Evolutionary conservation across 2,888 invertebrate species (phyloP).

Genomic region (Chymomyza amoena): DNA sequence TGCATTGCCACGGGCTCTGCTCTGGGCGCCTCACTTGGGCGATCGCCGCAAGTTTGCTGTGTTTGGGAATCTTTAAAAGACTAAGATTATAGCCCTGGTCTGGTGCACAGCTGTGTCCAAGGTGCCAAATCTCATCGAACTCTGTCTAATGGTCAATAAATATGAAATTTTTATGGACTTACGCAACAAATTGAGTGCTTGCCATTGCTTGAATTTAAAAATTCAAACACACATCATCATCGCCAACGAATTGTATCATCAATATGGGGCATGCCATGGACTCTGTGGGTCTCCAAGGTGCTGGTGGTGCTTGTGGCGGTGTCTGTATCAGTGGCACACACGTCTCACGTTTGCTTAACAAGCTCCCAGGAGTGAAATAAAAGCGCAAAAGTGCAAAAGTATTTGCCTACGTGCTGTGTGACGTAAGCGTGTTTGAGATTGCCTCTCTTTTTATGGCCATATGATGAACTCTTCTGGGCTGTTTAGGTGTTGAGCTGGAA

Average conservation of each 20-base stretch:
- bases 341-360: conserved; percentile 68
- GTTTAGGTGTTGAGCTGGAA: neutral
- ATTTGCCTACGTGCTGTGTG: conserved; percentile 70
- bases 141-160: conserved; percentile 73
- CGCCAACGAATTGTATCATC: neutral
- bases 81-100: conserved; percentile 14
- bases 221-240: conserved; percentile 42
- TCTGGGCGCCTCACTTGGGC: conserved; percentile 2
- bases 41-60: neutral
- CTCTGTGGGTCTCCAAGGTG: conserved; percentile 30
- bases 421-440: conserved; percentile 3
- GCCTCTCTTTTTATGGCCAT: conserved; percentile 23
- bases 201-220: conserved; percentile 50
- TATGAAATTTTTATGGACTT: conserved; percentile 74
- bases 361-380: conserved; percentile 75
- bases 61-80: neutral
- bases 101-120: conserved; percentile 52
- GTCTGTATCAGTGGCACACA: conserved; percentile 5
- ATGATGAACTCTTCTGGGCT: conserved; percentile 20
- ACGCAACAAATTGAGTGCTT: conserved; percentile 44
- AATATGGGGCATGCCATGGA: conserved; percentile 10
- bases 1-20: conserved; percentile 51
- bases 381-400: conserved; percentile 66
- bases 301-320: neutral
- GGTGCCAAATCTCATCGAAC: conserved; percentile 44